Percentiles rank a stretch among this genome's conserved stretches.
Evolutionary conservation across 37 sponge, comb jelly and placozoan genomes (phyloP).

Genomic region (Crambe crambe): DNA sequence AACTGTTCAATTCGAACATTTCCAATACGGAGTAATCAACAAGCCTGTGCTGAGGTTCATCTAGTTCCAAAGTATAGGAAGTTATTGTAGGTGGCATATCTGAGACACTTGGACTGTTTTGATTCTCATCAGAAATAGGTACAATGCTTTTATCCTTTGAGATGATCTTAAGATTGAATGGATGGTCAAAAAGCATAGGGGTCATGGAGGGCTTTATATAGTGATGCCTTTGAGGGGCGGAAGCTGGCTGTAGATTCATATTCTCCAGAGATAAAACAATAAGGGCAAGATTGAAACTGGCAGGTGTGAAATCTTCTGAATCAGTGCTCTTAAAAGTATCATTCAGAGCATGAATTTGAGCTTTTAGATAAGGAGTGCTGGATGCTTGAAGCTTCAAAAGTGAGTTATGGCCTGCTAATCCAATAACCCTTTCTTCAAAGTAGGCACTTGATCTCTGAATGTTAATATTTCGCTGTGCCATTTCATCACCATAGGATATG

Average conservation of each 20-base stretch:
- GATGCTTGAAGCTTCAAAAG: not conserved
- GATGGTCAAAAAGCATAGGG: slow-evolving; percentile 46
- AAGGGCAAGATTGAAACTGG: slow-evolving; percentile 24
- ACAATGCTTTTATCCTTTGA: slow-evolving; percentile 25
- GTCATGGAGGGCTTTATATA: not conserved
- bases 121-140: not conserved
- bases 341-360: slow-evolving; percentile 41
- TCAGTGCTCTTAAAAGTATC: slow-evolving; percentile 33
- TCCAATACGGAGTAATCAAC: slow-evolving; percentile 25
- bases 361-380: not conserved
- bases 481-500: not conserved
- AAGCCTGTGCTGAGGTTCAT: not conserved
- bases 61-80: slow-evolving; percentile 7
- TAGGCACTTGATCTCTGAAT: not conserved
- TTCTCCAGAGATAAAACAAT: slow-evolving; percentile 55
- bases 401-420: not conserved
- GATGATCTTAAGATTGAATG: slow-evolving; percentile 21
- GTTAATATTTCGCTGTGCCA: not conserved
- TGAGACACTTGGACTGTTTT: not conserved
- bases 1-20: slow-evolving; percentile 3
- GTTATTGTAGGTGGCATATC: too few species aligned
- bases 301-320: not conserved
- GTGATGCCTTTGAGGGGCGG: not conserved
- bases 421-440: not conserved
- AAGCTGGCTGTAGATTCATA: slow-evolving; percentile 14